Evolutionary conservation across 2,888 invertebrate genomes (phyloP), one percentile per base, ranked within the genome.

Genomic region (Heliconius aoede): DNA sequence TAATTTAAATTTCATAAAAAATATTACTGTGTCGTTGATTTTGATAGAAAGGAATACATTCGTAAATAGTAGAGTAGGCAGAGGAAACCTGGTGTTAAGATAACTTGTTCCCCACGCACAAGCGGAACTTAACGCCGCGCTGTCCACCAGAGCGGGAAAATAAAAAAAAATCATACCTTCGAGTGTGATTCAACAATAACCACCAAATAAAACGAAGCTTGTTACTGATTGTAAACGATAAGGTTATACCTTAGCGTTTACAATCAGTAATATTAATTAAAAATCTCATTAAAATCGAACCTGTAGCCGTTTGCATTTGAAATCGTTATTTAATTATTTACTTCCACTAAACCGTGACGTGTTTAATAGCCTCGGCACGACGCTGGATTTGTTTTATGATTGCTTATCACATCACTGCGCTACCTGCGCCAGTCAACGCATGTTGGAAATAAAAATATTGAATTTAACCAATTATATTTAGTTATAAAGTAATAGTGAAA

Each of bases 241-340:
- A n/a, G n/a, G n/a, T n/a, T n/a, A n/a, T n/a, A n/a, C n/a, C n/a
- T n/a, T n/a, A n/a, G n/a, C n/a, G n/a, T n/a, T n/a, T n/a, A n/a
- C n/a, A n/a, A n/a, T n/a, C n/a, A 46, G 21, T 18, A 7, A 46
- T 21, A 46, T 46, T 46, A 46, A 46, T 46, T 46, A 46, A 46
- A 46, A 46, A 46, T 46, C 46, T 60, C 24, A 60, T 60, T 60
- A 60, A 60, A 60, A 26, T 61, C 18, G 61, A 61, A 61, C 18
- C 28, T 28, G 18, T 15, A 13, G 26, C 28, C 26, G 28, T 15
- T n/a, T 15, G 60, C 26, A 26, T 7, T 28, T 60, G 26, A 2
- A 28, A 30, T 62, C 28, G 60, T 60, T 26, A 64, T 32, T 40
- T 65, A 65, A 36, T 65, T 36, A 65, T 15, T 65, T 15, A 65